phyloP scores from a whole-genome alignment of 2,113 vertebrate genomes.

The Hystrix brachyura region DNA sequence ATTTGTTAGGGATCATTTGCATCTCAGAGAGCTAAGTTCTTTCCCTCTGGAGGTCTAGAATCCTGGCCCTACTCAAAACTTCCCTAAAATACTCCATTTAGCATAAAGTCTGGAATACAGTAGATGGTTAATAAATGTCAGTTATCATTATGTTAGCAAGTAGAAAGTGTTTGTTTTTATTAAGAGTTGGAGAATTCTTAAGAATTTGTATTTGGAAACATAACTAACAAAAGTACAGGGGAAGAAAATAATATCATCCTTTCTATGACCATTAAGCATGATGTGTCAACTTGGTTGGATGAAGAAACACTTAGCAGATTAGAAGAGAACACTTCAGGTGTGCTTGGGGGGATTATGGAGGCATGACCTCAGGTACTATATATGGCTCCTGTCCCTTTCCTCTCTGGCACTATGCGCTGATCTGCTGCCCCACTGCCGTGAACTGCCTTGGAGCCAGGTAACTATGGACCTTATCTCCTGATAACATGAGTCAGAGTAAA shows the following conservation, averaged over 20 bases:
- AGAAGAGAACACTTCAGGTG: background rate
- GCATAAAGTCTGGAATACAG: background rate
- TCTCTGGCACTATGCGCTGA: background rate
- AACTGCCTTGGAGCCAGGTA: background rate
- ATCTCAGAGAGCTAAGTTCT: background rate
- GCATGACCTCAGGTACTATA: background rate
- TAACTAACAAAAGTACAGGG: background rate
- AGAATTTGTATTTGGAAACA: slow-evolving; percentile 26
- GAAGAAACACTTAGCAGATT: background rate
- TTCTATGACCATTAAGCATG: background rate
- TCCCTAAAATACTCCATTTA: background rate
- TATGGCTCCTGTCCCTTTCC: background rate
- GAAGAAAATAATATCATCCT: background rate
- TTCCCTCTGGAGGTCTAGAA: background rate
- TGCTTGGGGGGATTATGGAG: background rate
- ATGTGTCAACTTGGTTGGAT: background rate
- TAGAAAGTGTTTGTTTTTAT: background rate
- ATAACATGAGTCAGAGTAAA: background rate
- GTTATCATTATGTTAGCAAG: background rate
- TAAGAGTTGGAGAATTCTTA: background rate
- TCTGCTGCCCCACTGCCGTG: background rate
- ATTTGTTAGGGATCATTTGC: background rate
- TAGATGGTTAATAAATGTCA: background rate
- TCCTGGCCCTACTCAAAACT: background rate
- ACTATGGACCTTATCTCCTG: background rate